These are phyloP conservation scores for Ceyx margarethae DNA, from an alignment of 2,113 vertebrate genomes.

Conservation along the genomic window DNA sequence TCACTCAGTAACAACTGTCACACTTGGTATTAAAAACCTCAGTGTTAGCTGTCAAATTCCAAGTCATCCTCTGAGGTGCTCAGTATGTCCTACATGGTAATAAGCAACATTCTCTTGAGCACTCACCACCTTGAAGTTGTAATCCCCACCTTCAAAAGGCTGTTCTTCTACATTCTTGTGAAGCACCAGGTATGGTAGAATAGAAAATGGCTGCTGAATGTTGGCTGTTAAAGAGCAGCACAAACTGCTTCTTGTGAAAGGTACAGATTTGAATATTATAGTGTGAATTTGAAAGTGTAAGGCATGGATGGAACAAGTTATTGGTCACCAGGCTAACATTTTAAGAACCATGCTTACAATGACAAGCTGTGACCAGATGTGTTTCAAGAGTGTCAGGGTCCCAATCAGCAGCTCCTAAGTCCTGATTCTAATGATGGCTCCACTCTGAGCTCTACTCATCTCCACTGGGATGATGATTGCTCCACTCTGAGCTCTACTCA, in stretches of 20 bases:
- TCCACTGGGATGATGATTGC: neutral
- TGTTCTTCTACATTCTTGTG: neutral
- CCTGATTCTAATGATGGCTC: neutral
- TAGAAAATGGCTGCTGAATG: neutral
- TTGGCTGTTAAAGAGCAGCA: neutral
- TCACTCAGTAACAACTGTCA: neutral
- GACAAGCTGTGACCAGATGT: neutral
- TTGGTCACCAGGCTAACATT: neutral
- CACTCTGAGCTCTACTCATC: neutral
- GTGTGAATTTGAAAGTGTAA: neutral
- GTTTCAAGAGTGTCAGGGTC: neutral
- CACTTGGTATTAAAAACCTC: neutral
- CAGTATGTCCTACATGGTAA: neutral
- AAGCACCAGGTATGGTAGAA: neutral
- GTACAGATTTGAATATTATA: neutral
- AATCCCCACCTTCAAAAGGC: neutral
- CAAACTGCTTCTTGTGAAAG: neutral
- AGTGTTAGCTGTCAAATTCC: neutral
- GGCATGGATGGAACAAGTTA: neutral
- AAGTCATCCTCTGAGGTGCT: neutral
- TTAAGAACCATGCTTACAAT: neutral
- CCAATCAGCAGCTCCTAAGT: neutral
- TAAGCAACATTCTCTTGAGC: neutral
- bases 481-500: neutral
- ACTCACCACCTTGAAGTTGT: neutral